Base-by-base conservation (phyloP, 2,113 vertebrate genomes). In the Mirza zaza region DNA sequence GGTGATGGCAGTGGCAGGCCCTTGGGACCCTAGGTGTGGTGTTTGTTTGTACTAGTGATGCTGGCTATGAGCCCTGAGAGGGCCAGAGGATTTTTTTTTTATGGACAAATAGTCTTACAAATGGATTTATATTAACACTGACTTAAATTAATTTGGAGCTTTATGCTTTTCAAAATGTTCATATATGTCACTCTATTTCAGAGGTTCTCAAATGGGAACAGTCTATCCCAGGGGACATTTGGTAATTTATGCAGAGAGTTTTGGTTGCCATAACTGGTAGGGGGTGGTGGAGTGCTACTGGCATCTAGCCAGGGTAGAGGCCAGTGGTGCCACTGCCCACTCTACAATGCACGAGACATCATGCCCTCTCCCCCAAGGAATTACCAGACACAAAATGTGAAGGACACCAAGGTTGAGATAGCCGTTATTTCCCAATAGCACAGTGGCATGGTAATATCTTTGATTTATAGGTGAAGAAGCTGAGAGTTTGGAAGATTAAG, bases 61-160 rank as follows among this genome's bases (percentile, higher is more conserved):
- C 9, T 61, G 25, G 61, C 27, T 63, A 27, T 63, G 61, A 63
- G 61, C 61, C 61, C 61, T 63, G 27, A 5, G 25, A 63, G 27
- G 25, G 61, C 61, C 11, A 29, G 25, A 63, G 61, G 61, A 61
- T 12, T 61, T 59, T 61, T 61, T 63, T 63, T 34, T 84, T 85
- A 83, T 92, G 61, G 39, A 88, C 34, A 96, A 94, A 20, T 94
- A 90, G 29, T 81, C 45, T 94, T 96, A 83, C 42, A 92, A 75
- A 90, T 92, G 52, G 68, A 61, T 95, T 86, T 87, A 63, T 25
- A 36, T 95, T 94, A 96, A 90, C 90, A 50, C 34, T 90, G 86
- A 92, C 71, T 93, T 87, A 94, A 84, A 79, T 59, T 94, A 77
- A 94, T 94, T 90, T 70, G 11, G 55, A 34, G 25, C 34, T 87